Percentiles rank a stretch among this genome's conserved stretches.
These are phyloP conservation scores for Proterorhinus semilunaris DNA, from an alignment of 2,113 vertebrate genomes.

Conservation along the genomic window DNA sequence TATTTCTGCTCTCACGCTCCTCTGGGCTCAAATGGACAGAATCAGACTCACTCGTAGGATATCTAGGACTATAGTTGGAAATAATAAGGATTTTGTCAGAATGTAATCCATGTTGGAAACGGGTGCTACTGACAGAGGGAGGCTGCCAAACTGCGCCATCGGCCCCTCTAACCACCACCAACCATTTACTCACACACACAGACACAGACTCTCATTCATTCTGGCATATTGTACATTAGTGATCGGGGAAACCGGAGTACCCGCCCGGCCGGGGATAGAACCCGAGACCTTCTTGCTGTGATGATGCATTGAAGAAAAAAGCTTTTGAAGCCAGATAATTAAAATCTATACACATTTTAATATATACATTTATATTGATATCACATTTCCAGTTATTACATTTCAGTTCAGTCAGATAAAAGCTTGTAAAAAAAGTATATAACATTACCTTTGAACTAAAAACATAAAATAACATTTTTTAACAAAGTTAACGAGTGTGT, in stretches of 20 bases:
- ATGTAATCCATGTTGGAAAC: too few species aligned
- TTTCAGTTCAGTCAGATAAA: constrained; percentile 6
- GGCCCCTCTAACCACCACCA: too few species aligned
- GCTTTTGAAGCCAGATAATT: not conserved
- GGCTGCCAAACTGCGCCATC: too few species aligned
- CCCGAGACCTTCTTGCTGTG: too few species aligned
- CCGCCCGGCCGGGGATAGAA: too few species aligned
- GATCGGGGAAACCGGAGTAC: too few species aligned
- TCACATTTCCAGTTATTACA: not conserved
- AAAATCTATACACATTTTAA: not conserved
- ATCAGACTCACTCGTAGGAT: not conserved
- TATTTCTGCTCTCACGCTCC: not conserved
- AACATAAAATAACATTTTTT: not conserved
- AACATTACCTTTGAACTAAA: not conserved
- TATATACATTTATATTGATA: not conserved
- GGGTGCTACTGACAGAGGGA: too few species aligned
- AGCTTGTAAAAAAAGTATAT: not conserved
- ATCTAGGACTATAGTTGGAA: not conserved
- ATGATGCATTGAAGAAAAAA: not conserved
- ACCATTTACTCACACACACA: too few species aligned
- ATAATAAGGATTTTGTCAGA: not conserved
- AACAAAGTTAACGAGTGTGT: too few species aligned
- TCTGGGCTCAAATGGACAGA: not conserved
- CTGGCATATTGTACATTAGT: too few species aligned
- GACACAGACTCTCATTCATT: too few species aligned